Evolutionary conservation across 2,797 vertebrate genomes (phyloP), one percentile per base, ranked within the genome.

Genomic region (Psittacula derbiana): DNA sequence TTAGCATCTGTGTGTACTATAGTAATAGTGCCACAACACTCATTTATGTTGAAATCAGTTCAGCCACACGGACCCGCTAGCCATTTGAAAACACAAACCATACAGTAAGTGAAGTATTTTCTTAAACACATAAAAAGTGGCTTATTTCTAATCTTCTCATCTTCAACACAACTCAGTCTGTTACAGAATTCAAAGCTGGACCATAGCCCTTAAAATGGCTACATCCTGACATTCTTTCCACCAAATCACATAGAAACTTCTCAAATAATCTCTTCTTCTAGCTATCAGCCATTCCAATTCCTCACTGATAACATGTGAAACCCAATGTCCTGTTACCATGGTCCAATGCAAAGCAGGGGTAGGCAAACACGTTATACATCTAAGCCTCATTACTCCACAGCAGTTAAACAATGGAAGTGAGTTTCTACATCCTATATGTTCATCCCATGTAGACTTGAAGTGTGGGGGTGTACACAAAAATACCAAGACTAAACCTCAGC

Each of bases 241-340:
- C 12, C 58, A 72, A 30, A 61, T 4, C 60, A 27, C 31, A n/a
- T 0, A 67, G 58, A 66, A 80, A 50, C 11, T 19, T 53, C 18
- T 33, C 72, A 31, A 46, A 41, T 3, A 33, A 10, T 13, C 25
- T 50, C 12, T 0, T 12, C 16, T 15, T n/a, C 41, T 38, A 80
- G 49, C 38, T 60, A 20, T 14, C 38, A 31, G 38, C 33, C 15
- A 4, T 75, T 49, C 49, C 75, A 55, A 4, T 13, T 38, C 27
- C 79, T 41, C n/a, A 7, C n/a, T 2, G 13, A 8, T n/a, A 44
- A 38, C 19, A 8, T 0, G 2, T 11, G 27, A 90, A 57, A 40
- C 1, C 47, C 47, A 27, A 24, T 27, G 1, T 17, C 53, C 43
- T 40, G 23, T 17, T 38, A 18, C 17, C 0, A 0, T 15, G 23